Evolutionary conservation across 1,140 invertebrate genomes (phyloP), one percentile per base, ranked within the genome.

Genomic region (Drosophila orena): DNA sequence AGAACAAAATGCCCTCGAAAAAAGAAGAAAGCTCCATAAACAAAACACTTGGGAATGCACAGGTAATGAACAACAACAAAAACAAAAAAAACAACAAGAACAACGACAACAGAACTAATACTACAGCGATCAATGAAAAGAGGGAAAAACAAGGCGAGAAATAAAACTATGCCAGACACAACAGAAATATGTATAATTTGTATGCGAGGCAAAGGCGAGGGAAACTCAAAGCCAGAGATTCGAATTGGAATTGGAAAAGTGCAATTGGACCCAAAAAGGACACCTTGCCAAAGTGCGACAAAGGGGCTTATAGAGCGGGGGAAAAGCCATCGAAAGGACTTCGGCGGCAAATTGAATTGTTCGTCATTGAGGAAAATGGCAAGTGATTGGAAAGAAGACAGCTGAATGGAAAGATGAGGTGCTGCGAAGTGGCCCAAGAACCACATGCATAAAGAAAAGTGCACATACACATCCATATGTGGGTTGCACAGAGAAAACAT

Each of bases 1-100:
- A 57, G 77, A 77, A 74, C 14, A 38, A 38, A 46, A 44, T 6
- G n/a, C 44, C 14, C 11, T 34, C 37, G 35, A 10, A 30, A 12
- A 30, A 12, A 42, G 34, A 14, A 17, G 14, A 12, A 35, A 35
- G 27, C 44, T 49, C 62, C 49, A 73, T 86, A 86, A 83, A 86
- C 83, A 88, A 81, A 86, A 72, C 79, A 86, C 83, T 86, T 80
- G 74, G 58, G 64, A 66, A 64, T 75, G 62, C 78, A 76, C 75
- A 76, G 70, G 62, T 69, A 88, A 79, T 77, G 83, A 86, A 86
- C 79, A 85, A 73, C 81, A 86, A 86, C 79, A n/a, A n/a, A n/a
- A n/a, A n/a, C n/a, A n/a, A n/a, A n/a, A n/a, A n/a, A n/a, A n/a
- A n/a, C n/a, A n/a, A n/a, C n/a, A 85, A 83, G 43, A 75, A 75